Conservation (phyloP, 2,797 vertebrate genomes). For the Neosilurus mollespiculum region DNA sequence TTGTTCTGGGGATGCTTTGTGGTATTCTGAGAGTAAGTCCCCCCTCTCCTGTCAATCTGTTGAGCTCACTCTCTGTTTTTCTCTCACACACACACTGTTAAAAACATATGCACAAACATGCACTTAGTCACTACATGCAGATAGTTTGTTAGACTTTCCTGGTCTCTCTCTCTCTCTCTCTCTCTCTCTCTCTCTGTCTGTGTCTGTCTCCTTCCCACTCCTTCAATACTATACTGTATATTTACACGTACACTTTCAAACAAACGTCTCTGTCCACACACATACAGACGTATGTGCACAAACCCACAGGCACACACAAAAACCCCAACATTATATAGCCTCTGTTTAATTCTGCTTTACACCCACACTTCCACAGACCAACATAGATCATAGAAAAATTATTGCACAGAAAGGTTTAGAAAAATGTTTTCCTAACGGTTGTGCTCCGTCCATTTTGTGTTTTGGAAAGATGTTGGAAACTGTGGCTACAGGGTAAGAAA, state of each 20-base stretch:
- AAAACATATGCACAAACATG: neutral
- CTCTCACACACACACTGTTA: too few species aligned
- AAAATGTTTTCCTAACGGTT: constrained; percentile 10
- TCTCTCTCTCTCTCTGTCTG: neutral
- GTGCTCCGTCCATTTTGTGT: constrained; percentile 30
- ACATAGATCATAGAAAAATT: constrained; percentile 39
- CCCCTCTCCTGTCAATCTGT: neutral
- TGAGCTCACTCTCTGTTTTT: constrained; percentile 16
- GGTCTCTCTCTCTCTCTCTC: neutral
- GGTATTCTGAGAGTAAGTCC: neutral
- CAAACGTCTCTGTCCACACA: constrained; percentile 21
- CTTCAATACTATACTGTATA: constrained; percentile 23
- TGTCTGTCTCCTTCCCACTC: neutral
- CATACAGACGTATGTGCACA: constrained; percentile 43
- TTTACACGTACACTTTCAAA: constrained; percentile 34
- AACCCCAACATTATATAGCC: constrained; percentile 47
- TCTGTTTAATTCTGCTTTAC: constrained; percentile 57
- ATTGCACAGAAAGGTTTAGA: constrained; percentile 36
- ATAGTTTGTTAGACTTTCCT: neutral
- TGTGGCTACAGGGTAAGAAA: constrained; percentile 41
- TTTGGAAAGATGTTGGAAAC: constrained; percentile 47
- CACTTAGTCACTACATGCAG: neutral
- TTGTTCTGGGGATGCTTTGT: neutral
- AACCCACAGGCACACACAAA: constrained; percentile 40
- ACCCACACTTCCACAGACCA: constrained; percentile 22